Base-by-base conservation (phyloP, 53 echinoderm and acorn worm species). In the Stichopus horrens region DNA sequence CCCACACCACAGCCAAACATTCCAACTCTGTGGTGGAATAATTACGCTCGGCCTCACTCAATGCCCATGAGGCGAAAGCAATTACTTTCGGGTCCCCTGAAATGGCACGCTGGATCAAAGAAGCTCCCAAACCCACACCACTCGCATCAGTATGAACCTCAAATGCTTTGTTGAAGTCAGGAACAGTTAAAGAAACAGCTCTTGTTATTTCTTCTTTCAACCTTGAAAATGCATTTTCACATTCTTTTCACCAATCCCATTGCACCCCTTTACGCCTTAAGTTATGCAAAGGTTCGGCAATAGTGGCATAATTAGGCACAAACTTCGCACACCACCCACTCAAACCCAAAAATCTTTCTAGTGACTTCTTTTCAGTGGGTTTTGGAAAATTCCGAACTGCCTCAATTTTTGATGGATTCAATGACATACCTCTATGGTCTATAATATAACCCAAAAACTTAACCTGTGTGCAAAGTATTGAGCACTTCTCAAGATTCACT, bases 1-100 rank as follows among this genome's bases (percentile, higher is more conserved):
- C 93, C 93, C 93, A 93, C 14, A 91, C 86, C 9, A 91, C 91
- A 8, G 87, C 93, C 13, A 91, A 57, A 83, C 91, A 93, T 71
- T 93, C 89, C 63, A 63, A 21, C 60, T 93, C 89, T 23, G 91
- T 91, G 1, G 91, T 80, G 7, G 76, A 83, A 80, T 93, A 93
- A 52, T 93, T 93, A 23, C 89, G 73, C 71, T 93, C 91, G 53
- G 93, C 86, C 5, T 55, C n/a, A 23, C 66, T 65, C 4, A 93
- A 75, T 5, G 91, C 56, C 9, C 91, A 79, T 23, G 89, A 89
- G 13, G 93, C 93, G 83, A 89, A 93, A 8, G 89, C 91, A 65
- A 93, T 86, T 5, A 87, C 59, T 9, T 51, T 74, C 0, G 11
- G 18, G 4, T 22, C 37, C 5, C 66, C 66, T 52, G 79, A 79